phyloP scores from a whole-genome alignment of 2,113 vertebrate genomes.

The Psilopsiagon aurifrons region DNA sequence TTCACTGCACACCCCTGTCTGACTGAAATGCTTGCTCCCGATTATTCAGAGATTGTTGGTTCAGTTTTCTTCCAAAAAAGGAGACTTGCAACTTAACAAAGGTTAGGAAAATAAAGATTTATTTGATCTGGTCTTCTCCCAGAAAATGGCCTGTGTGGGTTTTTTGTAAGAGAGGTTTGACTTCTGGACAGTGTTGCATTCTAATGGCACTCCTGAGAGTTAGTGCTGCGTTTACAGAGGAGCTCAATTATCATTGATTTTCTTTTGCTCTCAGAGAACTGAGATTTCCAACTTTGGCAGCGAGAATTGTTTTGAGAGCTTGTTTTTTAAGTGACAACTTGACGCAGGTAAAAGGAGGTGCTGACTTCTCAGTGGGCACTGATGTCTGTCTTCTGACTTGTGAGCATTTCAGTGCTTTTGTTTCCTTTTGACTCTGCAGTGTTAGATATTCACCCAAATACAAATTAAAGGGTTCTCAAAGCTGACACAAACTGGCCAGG shows the following conservation, averaged over 20 bases:
- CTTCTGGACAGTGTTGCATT: slow-evolving; percentile 75
- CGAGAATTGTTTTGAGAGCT: slow-evolving; percentile 51
- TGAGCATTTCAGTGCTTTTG: neutral
- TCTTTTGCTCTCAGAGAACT: slow-evolving; percentile 68
- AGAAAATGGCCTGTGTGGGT: slow-evolving; percentile 42
- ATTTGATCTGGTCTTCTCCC: slow-evolving; percentile 63
- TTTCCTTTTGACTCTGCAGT: neutral
- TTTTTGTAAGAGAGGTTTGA: slow-evolving; percentile 46
- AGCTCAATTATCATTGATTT: slow-evolving; percentile 79
- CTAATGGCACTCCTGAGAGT: slow-evolving; percentile 71
- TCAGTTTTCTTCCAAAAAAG: slow-evolving; percentile 61
- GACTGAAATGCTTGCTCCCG: neutral
- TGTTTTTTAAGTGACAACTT: slow-evolving; percentile 11
- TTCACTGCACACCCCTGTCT: neutral
- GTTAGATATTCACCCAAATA: neutral
- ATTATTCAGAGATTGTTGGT: neutral
- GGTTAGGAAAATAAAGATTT: slow-evolving; percentile 65
- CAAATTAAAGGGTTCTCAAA: neutral
- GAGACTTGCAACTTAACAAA: slow-evolving; percentile 54
- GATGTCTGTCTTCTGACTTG: neutral
- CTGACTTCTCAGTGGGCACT: neutral
- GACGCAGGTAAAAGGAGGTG: slow-evolving; percentile 16
- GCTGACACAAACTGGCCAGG: no score
- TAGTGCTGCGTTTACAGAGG: slow-evolving; percentile 64
- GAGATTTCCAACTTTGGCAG: slow-evolving; percentile 54